These are phyloP conservation scores for Pectinophora gossypiella DNA, from an alignment of 1,140 invertebrate species.

Conservation along the genomic window DNA sequence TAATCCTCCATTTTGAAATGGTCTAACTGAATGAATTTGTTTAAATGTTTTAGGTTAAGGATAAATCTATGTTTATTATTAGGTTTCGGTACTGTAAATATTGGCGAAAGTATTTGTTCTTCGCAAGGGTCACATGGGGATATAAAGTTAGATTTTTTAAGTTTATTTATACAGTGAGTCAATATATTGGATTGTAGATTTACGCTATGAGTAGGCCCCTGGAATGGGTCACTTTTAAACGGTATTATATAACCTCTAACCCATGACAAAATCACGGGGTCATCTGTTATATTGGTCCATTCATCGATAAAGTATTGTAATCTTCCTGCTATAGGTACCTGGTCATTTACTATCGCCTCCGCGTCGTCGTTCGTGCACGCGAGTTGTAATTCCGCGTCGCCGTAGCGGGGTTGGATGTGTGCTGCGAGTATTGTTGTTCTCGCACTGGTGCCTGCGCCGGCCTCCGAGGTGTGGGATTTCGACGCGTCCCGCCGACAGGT, in stretches of 20 bases:
- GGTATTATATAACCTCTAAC: slow-evolving; percentile 8
- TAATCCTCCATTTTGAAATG: slow-evolving; percentile 17
- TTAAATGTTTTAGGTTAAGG: slow-evolving; percentile 12
- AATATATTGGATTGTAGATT: not conserved
- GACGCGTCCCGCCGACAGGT: slow-evolving; percentile 4
- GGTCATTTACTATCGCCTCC: no score
- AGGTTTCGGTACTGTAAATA: slow-evolving; percentile 9
- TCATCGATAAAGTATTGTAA: slow-evolving; percentile 2
- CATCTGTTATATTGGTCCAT: slow-evolving; percentile 5
- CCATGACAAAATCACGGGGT: not conserved
- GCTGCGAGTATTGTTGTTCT: not conserved
- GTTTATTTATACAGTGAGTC: not conserved
- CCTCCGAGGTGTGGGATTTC: not conserved
- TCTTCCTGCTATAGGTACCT: no score
- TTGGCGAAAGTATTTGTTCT: slow-evolving; percentile 3
- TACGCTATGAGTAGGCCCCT: not conserved
- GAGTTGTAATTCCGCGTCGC: no score
- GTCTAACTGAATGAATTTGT: slow-evolving; percentile 5
- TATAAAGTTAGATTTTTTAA: slow-evolving; percentile 1
- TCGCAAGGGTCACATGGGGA: not conserved
- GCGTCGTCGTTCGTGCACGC: no score
- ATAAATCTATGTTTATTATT: slow-evolving; percentile 12
- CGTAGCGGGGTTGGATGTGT: not conserved
- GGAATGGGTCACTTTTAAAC: slow-evolving; percentile 1
- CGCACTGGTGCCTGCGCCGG: no score